Evolutionary conservation across 1,140 invertebrate species (phyloP), one percentile per base, ranked within the genome.

Genomic region (Macrobrachium nipponense): DNA sequence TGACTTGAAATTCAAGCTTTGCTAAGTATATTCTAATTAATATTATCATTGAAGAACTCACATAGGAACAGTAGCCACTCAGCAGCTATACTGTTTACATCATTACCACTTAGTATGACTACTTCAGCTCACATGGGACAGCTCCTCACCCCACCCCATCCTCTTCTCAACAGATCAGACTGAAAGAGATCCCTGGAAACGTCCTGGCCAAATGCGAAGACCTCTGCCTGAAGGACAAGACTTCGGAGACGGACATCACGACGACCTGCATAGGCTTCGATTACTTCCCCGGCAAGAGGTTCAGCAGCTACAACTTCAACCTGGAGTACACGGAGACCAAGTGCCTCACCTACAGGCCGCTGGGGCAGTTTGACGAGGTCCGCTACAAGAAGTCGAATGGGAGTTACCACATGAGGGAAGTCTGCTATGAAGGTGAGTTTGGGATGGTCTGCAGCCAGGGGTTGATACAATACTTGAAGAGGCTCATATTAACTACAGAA

Each of bases 271-370:
- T 95, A 60, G 97, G 96, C 36, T 97, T 98, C 84, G 96, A 97
- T 91, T 97, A 97, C 90, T 95, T 97, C 91, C 96, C 96, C 0
- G 96, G 96, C 66, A 95, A 94, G 90, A 66, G 95, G 95, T 43
- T 95, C 95, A 0, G 96, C 95, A 90, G 95, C 23, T 87, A 95
- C 80, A 86, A 80, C 64, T 95, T 95, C 1, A 94, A 80, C 14
- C 94, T 95, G 0, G 96, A 97, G 90, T 97, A 97, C 90, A 96
- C 97, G 90, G 96, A 97, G 90, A 97, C 96, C 14, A 95, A 94
- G n/a, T 98, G 97, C 90, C 96, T 96, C 90, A 90, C 97, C 80
- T 96, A 96, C 11, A 92, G 95, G 14, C 96, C 96, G 0, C 96
- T 97, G 91, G 96, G 96, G 20, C 95, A 96, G 51, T 96, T 96